Evolutionary conservation across 2,888 invertebrate genomes (phyloP), one percentile per base, ranked within the genome.

Genomic region (Deroplatys truncata): DNA sequence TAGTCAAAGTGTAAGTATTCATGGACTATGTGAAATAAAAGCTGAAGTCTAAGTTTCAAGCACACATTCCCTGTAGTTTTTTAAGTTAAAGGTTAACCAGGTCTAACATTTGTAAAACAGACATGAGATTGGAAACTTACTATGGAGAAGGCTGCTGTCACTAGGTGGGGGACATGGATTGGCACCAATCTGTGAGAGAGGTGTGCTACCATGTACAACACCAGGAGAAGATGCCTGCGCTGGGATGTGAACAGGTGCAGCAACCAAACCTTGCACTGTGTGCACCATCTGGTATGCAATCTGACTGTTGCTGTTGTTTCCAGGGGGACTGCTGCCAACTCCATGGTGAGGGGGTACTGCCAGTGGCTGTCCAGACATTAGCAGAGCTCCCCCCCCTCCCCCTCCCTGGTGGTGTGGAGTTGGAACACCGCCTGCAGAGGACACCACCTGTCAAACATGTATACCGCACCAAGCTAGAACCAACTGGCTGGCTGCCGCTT

Each of bases 151-250:
- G 92, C 93, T 93, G 91, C 93, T 93, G n/a, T 94, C 94, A 91
- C 93, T 93, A 91, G 95, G 94, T 84, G 95, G 94, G 86, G 95
- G 95, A 91, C 96, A 95, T 86, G 96, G 93, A 92, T 96, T 96
- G 90, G 96, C 96, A 89, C 98, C 98, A 92, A 98, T 98, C 93
- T 98, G 97, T 85, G 97, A 97, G 89, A 98, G 95, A 0, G 98
- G 98, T 88, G 98, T 98, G 91, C 97, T 97, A 83, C 98, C 98
- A 93, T 97, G 97, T 88, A 98, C 96, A 91, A 97, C 93, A 72
- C 93, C 93, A 83, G 94, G 93, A 90, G 94, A 93, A 84, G 28
- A 88, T 87, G 85, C 90, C 86, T 89, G 89, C n/a, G 92, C 92
- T 86, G 93, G 92, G 90, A 93, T 92, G 91, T 93, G 92, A 91